These are phyloP conservation scores for Rhagonycha fulva DNA, from an alignment of 2,888 invertebrate genomes.

Conservation along the genomic window DNA sequence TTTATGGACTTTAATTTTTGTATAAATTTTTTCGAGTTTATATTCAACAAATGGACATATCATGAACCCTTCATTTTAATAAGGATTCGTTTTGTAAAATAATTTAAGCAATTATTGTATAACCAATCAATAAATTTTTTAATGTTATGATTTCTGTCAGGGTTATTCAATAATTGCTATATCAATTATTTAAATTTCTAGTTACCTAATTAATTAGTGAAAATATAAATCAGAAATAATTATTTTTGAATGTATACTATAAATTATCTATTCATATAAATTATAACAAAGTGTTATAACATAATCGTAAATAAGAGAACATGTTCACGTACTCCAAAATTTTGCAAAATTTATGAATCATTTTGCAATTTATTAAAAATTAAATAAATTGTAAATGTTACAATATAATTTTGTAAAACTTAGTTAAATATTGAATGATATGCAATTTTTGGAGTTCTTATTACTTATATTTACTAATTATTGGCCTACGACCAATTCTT, in stretches of 20 bases:
- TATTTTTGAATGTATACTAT: slow-evolving; percentile 28
- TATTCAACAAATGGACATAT: slow-evolving; percentile 48
- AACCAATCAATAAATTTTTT: not conserved
- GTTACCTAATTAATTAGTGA: not conserved
- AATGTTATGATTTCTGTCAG: not conserved
- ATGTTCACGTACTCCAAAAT: slow-evolving; percentile 1
- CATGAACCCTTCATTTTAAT: slow-evolving; percentile 43
- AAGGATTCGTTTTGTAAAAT: slow-evolving; percentile 27
- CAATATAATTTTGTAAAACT: not conserved
- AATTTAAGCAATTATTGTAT: slow-evolving; percentile 12
- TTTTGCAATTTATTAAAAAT: not conserved
- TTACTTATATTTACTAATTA: not conserved
- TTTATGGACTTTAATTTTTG: slow-evolving; percentile 9
- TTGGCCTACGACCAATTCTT: slow-evolving; percentile 26
- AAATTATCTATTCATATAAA: slow-evolving; percentile 17
- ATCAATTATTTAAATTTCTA: not conserved
- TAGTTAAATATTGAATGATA: slow-evolving; percentile 9
- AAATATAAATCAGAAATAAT: slow-evolving; percentile 21
- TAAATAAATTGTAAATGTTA: not conserved
- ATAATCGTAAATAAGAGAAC: slow-evolving; percentile 5
- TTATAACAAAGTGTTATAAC: slow-evolving; percentile 17
- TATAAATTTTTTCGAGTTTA: slow-evolving; percentile 34
- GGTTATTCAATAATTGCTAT: not conserved
- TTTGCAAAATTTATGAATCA: not conserved
- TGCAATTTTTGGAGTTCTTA: slow-evolving; percentile 11